phyloP scores from a whole-genome alignment of 1,140 invertebrate species.

The Drosophila biarmipes region DNA sequence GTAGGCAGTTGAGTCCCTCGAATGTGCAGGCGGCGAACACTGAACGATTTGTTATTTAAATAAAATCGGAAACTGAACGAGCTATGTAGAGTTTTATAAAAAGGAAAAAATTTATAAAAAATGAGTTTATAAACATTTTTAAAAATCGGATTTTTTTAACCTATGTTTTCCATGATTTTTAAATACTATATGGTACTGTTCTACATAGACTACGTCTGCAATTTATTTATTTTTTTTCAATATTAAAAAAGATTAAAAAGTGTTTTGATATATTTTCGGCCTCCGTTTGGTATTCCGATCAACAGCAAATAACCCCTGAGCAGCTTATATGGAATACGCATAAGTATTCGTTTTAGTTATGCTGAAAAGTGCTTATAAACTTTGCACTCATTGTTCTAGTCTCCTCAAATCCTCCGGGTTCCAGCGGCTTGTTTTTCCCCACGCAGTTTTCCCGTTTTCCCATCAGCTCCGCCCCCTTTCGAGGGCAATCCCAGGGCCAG shows the following conservation, averaged over 20 bases:
- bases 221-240: too few species aligned
- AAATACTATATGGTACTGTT: too few species aligned
- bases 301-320: not conserved
- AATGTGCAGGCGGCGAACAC: slow-evolving; percentile 9
- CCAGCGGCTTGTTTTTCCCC: slow-evolving; percentile 33
- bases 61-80: not conserved
- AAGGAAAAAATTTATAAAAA: not conserved
- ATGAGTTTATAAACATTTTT: too few species aligned
- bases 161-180: too few species aligned
- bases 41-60: slow-evolving; percentile 10
- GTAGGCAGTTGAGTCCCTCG: slow-evolving; percentile 6
- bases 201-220: too few species aligned
- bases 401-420: slow-evolving; percentile 34
- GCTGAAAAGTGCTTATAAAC: slow-evolving; percentile 64
- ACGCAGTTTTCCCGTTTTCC: slow-evolving; percentile 22
- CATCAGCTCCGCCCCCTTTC: not conserved
- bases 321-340: not conserved
- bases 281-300: not conserved
- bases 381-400: slow-evolving; percentile 44
- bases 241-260: too few species aligned
- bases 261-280: too few species aligned
- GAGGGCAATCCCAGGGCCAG: slow-evolving; percentile 17
- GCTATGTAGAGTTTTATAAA: not conserved
- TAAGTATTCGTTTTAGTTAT: slow-evolving; percentile 52
- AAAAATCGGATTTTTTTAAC: too few species aligned